Base-by-base conservation (phyloP, 2,888 invertebrate genomes). In the Tachina grossa region DNA sequence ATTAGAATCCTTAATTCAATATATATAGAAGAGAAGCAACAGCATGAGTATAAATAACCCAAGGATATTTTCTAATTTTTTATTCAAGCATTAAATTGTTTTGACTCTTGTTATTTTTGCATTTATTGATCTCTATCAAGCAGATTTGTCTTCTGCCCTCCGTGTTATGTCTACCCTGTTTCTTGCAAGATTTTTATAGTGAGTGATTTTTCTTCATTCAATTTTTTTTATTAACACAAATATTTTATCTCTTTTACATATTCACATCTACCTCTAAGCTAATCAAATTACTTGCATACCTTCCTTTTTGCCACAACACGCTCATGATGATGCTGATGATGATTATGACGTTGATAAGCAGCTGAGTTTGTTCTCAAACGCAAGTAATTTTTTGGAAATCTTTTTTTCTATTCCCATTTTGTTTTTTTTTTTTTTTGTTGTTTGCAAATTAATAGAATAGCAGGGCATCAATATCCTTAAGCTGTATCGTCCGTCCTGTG, bases 71-170 rank as follows among this genome's bases (percentile, higher is more conserved):
- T 90, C 89, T 88, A 90, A 92, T 92, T 90, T 90, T 88, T 91
- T 91, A 92, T 92, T 91, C 91, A 91, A 88, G 92, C 92, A 92
- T 91, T 91, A 92, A 92, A 92, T 92, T 92, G 92, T 91, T 91
- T 91, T 91, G 91, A 91, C 91, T 91, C 88, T 86, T 78, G 81
- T 86, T 88, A 87, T 79, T 79, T 79, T 80, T 76, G 61, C 79
- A 79, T 85, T 85, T 83, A 85, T 85, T 79, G 85, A 85, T 79
- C 65, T 72, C 53, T 82, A 85, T 85, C 85, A 79, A 79, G 61
- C 75, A 82, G 55, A 75, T 83, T 75, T 76, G 79, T 83, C 81
- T 69, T 10, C 43, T 51, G 74, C 16, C 65, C 77, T 72, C 66
- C 45, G 74, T 53, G 53, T 57, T 59, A n/a, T 14, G 51, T 2